Evolutionary conservation across 2,888 invertebrate genomes (phyloP).

Genomic region (Agrypnus murinus): DNA sequence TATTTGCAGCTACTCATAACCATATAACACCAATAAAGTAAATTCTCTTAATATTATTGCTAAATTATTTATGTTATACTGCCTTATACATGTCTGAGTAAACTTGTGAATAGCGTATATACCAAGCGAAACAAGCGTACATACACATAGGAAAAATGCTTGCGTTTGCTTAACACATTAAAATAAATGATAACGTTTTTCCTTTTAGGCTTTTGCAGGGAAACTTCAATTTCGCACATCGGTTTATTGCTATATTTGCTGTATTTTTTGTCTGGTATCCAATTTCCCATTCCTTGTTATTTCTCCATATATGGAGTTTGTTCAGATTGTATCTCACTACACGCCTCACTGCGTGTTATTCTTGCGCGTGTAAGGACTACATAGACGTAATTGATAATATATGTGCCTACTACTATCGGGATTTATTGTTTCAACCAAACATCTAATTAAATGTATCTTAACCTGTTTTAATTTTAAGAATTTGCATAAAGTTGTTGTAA

Average conservation of each 20-base stretch:
- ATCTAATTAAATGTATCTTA: not conserved
- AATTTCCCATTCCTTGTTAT: constrained; percentile 28
- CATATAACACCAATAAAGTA: too few relatives aligned
- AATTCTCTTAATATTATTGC: too few relatives aligned
- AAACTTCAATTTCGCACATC: constrained; percentile 26
- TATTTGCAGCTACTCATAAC: too few relatives aligned
- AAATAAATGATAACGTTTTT: constrained; percentile 20
- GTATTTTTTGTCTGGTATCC: constrained; percentile 24
- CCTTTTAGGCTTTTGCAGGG: constrained; percentile 8
- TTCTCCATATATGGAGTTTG: constrained; percentile 19
- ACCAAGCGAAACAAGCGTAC: too few relatives aligned
- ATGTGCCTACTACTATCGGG: constrained; percentile 11
- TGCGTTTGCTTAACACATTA: constrained; percentile 4
- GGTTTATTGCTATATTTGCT: constrained; percentile 26
- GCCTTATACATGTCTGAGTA: too few relatives aligned
- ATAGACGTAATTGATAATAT: constrained; percentile 23
- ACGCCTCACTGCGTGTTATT: constrained; percentile 32
- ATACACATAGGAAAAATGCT: not conserved
- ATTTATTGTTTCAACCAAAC: constrained; percentile 4
- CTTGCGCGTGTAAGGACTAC: constrained; percentile 26
- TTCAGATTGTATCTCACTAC: constrained; percentile 26
- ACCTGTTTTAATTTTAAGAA: not conserved
- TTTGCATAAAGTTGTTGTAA: too few relatives aligned
- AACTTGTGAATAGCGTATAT: too few relatives aligned
- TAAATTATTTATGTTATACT: too few relatives aligned